Percentiles rank a stretch among this genome's conserved stretches.
Conservation (phyloP, 2,113 vertebrate species). For the Oenanthe oenanthe region DNA sequence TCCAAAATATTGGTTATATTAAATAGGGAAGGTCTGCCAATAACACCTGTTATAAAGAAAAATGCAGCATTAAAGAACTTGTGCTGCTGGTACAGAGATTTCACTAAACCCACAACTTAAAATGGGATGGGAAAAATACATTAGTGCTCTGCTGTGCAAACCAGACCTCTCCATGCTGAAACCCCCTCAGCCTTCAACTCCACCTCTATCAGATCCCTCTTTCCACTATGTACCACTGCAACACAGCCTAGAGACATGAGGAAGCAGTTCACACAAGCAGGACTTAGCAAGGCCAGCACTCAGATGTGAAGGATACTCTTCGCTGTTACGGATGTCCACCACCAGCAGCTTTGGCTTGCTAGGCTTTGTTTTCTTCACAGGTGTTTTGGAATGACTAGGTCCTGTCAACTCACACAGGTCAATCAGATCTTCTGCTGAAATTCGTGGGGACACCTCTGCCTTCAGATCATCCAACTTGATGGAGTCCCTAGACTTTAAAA, state of each 20-base stretch:
- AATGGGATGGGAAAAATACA: not conserved
- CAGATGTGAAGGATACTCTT: conserved; percentile 94
- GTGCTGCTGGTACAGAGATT: not conserved
- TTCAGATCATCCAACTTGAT: conserved; percentile 91
- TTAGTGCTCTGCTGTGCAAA: not conserved
- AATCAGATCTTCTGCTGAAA: conserved; percentile 96
- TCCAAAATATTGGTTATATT: not conserved
- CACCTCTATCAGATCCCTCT: not conserved
- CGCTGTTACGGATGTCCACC: conserved; percentile 89
- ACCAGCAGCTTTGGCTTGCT: conserved; percentile 92
- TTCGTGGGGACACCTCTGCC: conserved; percentile 92
- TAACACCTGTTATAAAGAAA: not conserved
- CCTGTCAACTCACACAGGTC: conserved; percentile 90
- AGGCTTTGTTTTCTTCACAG: conserved; percentile 85
- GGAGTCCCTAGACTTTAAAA: conserved; percentile 88
- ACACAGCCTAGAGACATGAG: not conserved
- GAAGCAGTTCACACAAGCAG: not conserved
- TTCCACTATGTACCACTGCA: not conserved
- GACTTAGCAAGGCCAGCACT: not conserved
- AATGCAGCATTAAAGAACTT: not conserved
- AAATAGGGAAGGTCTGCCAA: not conserved
- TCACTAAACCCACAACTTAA: not conserved
- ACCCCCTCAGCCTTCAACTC: accelerated
- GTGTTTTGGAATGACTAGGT: conserved; percentile 80
- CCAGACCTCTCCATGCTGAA: not conserved